Evolutionary conservation across 2,113 vertebrate species (phyloP).

Genomic region (Columba janthina): DNA sequence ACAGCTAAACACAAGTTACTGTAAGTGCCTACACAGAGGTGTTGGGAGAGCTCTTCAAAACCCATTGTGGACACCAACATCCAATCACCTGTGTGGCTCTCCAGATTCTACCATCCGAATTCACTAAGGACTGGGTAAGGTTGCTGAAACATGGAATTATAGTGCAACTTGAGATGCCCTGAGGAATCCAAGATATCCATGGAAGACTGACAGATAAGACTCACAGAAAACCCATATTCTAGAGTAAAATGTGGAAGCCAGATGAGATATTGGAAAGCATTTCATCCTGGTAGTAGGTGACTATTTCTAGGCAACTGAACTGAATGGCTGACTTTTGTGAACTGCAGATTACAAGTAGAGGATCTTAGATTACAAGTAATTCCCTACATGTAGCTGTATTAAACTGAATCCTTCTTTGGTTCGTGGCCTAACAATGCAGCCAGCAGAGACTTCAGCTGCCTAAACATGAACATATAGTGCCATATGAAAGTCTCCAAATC

Average conservation of each 20-base stretch:
- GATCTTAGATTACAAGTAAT: not conserved
- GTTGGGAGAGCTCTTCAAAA: not conserved
- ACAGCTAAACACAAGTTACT: not conserved
- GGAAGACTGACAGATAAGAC: not conserved
- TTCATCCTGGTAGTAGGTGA: not conserved
- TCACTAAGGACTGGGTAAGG: rapidly evolving
- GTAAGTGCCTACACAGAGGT: not conserved
- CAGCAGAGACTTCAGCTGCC: not conserved
- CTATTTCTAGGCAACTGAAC: not conserved
- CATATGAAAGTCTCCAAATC: not conserved
- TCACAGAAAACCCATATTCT: not conserved
- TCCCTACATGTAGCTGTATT: not conserved
- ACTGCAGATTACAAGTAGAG: not conserved
- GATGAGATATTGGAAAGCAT: not conserved
- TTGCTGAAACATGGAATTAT: not conserved
- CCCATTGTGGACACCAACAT: rapidly evolving
- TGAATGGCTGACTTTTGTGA: not conserved
- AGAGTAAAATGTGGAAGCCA: not conserved
- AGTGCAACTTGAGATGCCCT: not conserved
- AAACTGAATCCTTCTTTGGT: not conserved
- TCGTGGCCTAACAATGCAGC: not conserved
- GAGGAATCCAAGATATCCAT: not conserved
- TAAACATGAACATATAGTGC: not conserved
- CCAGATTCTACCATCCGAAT: not conserved
- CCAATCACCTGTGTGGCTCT: not conserved